Base-by-base conservation (phyloP, 2,797 vertebrate species). In the Stomatorhinus walkeri region DNA sequence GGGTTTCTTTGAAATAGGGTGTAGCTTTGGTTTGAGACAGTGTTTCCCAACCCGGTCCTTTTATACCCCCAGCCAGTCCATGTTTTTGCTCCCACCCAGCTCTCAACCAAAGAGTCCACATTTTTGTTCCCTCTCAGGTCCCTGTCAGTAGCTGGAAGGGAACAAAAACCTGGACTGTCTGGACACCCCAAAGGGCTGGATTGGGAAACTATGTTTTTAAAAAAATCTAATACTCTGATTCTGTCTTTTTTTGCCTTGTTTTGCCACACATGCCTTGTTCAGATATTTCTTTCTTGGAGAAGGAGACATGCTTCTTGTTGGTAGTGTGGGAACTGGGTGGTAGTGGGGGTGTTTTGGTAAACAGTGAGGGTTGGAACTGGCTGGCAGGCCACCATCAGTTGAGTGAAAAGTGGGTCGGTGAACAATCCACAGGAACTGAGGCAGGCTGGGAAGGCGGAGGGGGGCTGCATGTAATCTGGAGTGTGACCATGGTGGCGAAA, bases 301-400 rank as follows among this genome's bases (percentile, higher is more conserved):
- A 90, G 91, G 92, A 91, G 90, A 89, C 68, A 85, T 87, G 68
- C 89, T 91, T 92, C 92, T 90, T 91, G 89, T 90, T 54, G 88
- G 52, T 68, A 86, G 56, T 12, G 59, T 54, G 87, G 40, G 86
- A 64, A n/a, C 32, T 9, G 56, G 52, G 28, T 48, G 54, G 52
- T 22, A 28, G 14, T 4, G n/a, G 59, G 36, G 4, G 64, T 91
- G 91, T 36, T 72, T 72, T 91, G 91, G 91, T 91, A 91, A 91
- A 89, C 28, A 40, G 88, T 52, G 59, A 87, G 88, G 48, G 89
- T 89, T 61, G 88, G 89, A 88, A 91, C 76, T 87, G 56, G 49
- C 49, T 79, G 87, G 24, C 85, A 54, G 52, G 85, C 16, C 86
- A 64, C 56, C 59, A 16, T 56, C 40, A 46, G 40, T 2, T 59